Conservation (phyloP, 2,797 vertebrate species). For the Adrianichthys oophorus region DNA sequence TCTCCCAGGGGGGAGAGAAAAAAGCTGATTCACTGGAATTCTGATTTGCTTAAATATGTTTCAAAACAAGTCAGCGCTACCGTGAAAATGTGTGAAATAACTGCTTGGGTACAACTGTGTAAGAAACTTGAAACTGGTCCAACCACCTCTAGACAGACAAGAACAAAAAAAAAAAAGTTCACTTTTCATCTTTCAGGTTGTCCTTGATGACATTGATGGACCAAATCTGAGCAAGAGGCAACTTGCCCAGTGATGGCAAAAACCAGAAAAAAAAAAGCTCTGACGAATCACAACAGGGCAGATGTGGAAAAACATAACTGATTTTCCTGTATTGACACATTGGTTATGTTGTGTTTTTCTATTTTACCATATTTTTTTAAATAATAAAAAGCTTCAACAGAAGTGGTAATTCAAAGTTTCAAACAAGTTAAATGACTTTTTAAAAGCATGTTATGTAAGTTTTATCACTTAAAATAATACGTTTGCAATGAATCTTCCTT, state of each 20-base stretch:
- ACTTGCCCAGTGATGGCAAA: slow-evolving; percentile 12
- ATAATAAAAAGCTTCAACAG: no score
- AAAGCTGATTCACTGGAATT: slow-evolving; percentile 14
- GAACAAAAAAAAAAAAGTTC: not conserved
- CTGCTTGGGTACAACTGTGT: not conserved
- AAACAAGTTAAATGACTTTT: no score
- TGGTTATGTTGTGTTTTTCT: no score
- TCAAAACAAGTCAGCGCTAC: not conserved
- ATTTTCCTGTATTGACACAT: no score
- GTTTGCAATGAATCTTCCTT: no score
- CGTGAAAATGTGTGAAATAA: not conserved
- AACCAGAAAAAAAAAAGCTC: not conserved
- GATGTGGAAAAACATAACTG: no score
- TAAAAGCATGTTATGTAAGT: no score
- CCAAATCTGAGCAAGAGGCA: slow-evolving; percentile 1
- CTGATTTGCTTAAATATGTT: slow-evolving; percentile 5
- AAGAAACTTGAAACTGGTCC: slow-evolving; percentile 1
- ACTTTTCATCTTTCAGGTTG: not conserved
- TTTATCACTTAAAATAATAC: no score
- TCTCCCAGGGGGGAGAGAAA: slow-evolving; percentile 1
- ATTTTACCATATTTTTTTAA: no score
- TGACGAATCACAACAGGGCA: no score
- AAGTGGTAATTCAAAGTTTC: no score
- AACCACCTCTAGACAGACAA: not conserved
- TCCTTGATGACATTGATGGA: not conserved